These are phyloP conservation scores for Bombus picipes DNA, from an alignment of 1,140 invertebrate genomes.

Conservation along the genomic window DNA sequence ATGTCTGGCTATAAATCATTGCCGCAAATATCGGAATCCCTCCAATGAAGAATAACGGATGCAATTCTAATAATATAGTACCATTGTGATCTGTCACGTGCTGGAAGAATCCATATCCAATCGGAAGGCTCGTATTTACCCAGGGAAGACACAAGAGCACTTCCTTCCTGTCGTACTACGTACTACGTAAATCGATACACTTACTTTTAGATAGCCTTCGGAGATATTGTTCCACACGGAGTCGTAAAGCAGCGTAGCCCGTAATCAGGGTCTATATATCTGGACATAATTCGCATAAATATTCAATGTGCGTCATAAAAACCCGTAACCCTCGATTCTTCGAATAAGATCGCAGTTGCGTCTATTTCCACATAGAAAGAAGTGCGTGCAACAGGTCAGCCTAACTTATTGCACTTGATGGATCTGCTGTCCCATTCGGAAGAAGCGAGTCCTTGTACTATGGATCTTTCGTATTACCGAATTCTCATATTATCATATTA, in stretches of 20 bases:
- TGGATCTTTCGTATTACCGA: neutral
- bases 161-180: conserved; percentile 30
- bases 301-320: neutral
- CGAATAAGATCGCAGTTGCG: neutral
- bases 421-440: neutral
- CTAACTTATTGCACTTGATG: no score
- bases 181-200: conserved; percentile 47
- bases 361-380: conserved; percentile 21
- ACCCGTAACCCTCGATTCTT: neutral
- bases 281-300: neutral
- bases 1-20: neutral
- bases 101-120: conserved; percentile 24
- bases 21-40: neutral
- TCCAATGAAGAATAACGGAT: neutral
- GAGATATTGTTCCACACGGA: neutral
- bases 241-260: neutral
- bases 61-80: conserved; percentile 7
- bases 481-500: no score
- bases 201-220: conserved; percentile 24
- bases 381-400: conserved; percentile 55
- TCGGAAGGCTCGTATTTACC: conserved; percentile 44
- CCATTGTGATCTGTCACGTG: conserved; percentile 24
- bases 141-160: conserved; percentile 32
- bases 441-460: neutral
- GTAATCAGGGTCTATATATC: neutral